These are phyloP conservation scores for Nannoperca obscura DNA, from an alignment of 2,797 vertebrate genomes.

Conservation along the genomic window DNA sequence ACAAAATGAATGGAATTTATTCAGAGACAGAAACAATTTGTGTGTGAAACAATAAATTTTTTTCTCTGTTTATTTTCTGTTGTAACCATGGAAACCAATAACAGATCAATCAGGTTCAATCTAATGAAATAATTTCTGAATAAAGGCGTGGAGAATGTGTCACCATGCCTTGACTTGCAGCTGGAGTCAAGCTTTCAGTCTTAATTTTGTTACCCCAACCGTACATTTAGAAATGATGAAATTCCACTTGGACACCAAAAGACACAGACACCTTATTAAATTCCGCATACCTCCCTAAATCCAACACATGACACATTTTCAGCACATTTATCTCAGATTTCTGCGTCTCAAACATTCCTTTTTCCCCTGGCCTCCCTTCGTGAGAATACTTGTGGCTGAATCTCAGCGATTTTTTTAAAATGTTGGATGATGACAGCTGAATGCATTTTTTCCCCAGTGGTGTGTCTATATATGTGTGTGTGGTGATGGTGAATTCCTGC, in stretches of 20 bases:
- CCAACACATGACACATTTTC: constrained; percentile 54
- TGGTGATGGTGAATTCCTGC: constrained; percentile 43
- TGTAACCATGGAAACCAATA: constrained; percentile 29
- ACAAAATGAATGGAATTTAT: constrained; percentile 6
- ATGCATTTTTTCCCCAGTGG: constrained; percentile 24
- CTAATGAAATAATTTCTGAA: constrained; percentile 4
- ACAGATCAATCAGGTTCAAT: background rate
- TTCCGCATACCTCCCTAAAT: constrained; percentile 47
- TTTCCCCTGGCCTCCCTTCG: constrained; percentile 31
- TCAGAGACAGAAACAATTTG: constrained; percentile 7
- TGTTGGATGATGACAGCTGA: constrained; percentile 41
- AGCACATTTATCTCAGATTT: constrained; percentile 41
- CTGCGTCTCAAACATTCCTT: constrained; percentile 40
- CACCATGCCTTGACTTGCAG: background rate
- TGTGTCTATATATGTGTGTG: constrained; percentile 4
- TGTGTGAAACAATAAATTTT: background rate
- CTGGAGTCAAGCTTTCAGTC: background rate
- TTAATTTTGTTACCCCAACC: background rate
- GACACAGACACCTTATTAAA: constrained; percentile 44
- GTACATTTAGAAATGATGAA: constrained; percentile 3
- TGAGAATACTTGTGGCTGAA: constrained; percentile 50
- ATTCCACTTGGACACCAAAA: constrained; percentile 13
- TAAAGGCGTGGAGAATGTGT: background rate
- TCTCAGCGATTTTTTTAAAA: constrained; percentile 49
- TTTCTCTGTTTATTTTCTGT: constrained; percentile 3